Evolutionary conservation across 2,797 vertebrate genomes (phyloP), one percentile per base, ranked within the genome.

Genomic region (Notolepis coatsorum): DNA sequence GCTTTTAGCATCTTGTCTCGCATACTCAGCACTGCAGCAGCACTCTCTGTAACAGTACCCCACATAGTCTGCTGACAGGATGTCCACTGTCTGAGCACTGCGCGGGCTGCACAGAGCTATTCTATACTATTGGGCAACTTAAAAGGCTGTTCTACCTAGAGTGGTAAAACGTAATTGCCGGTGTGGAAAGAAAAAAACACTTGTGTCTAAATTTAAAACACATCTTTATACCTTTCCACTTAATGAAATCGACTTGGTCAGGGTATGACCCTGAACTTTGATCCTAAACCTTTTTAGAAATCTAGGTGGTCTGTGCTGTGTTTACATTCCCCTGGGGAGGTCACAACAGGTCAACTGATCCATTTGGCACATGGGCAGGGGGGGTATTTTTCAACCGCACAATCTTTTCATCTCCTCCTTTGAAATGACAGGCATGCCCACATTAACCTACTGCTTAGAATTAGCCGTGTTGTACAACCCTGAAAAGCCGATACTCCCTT

Each of bases 341-440:
- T 83, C 79, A 71, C 63, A n/a, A 51, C 13, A 8, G 75, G 80
- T 80, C 75, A 81, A 65, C 65, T 68, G 65, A 57, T 75, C 73
- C 71, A 71, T 83, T 75, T 78, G 68, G 73, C 71, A 74, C 61
- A 51, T 35, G 57, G 41, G 21, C 17, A n/a, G 1, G 31, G 27
- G n/a, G 51, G 45, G 72, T 13, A 46, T 39, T 31, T 31, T 65
- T 62, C 43, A 73, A 71, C 56, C 23, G 41, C 50, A 46, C 24
- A 0, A 3, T 52, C 51, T 60, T 43, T 38, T 50, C 21, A 6
- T 49, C 24, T 58, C 9, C 20, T 13, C 53, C 71, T 75, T 74
- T 82, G 71, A 74, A 76, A 71, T 10, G 51, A 53, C 58, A 17
- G 45, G 51, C 61, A 58, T 3, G n/a, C 3, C 38, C 57, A 38